Evolutionary conservation across 2,113 vertebrate species (phyloP), one percentile per base, ranked within the genome.

Genomic region (Trochalopteron elliotii): DNA sequence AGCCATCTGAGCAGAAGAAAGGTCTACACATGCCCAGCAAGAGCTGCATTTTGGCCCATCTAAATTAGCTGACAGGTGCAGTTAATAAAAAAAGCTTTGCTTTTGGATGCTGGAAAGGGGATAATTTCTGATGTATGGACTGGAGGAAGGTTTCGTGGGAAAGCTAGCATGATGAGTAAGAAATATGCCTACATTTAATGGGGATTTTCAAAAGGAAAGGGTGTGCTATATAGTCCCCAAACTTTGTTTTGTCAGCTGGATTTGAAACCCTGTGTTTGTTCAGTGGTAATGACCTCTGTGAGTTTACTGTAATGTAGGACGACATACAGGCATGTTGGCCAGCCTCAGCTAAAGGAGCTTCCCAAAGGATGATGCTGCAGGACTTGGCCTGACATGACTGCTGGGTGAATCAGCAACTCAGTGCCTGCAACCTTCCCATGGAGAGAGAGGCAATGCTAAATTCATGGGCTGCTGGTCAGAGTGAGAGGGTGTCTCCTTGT

Each of bases 241-340:
- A 57, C 13, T 94, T 87, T 72, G 49, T 85, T 95, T 93, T 90
- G 91, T 72, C 75, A 88, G 70, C 79, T 88, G 78, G 24, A 56
- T 92, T 93, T 90, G 45, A 79, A 92, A 53, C 81, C 40, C 1
- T 69, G 53, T 35, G 5, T 91, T 90, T 88, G 21, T 31, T 72
- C 71, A 53, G 13, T 69, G 81, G 57, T 50, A 83, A 87, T 89
- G 80, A 40, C 23, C 83, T 61, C 57, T 76, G 65, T 68, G 87
- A 91, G 28, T 30, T 94, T 44, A 35, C 22, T 91, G 74, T 47
- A 52, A 60, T 75, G 88, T 64, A 75, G 76, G 30, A 57, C 1
- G 0, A 35, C 44, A 59, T 59, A 39, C 24, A n/a, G 22, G 44
- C 52, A 18, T 3, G 5, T 33, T 65, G 49, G 78, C 47, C 53